Percentiles rank a stretch among this genome's conserved stretches.
phyloP scores from a whole-genome alignment of 2,888 invertebrate genomes.

The Hypena proboscidalis region DNA sequence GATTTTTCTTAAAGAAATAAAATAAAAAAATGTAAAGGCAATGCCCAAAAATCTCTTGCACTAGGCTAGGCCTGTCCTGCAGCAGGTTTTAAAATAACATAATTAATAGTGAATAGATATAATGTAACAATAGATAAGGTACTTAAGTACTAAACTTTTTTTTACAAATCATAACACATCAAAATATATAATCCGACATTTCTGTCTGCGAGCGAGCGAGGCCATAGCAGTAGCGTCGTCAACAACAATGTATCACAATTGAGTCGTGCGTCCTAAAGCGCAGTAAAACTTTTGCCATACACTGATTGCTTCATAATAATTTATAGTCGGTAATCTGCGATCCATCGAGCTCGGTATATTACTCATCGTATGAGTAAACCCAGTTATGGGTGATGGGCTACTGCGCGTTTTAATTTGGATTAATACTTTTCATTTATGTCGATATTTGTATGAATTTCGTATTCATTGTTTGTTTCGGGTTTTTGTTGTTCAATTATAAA shows the following conservation, averaged over 20 bases:
- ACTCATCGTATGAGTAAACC: slow-evolving; percentile 67
- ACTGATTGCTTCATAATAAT: slow-evolving; percentile 83
- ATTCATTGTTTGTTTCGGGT: slow-evolving; percentile 14
- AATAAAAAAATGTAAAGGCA: too few relatives aligned
- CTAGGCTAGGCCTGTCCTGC: too few relatives aligned
- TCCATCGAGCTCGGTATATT: slow-evolving; percentile 73
- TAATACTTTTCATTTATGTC: slow-evolving; percentile 43
- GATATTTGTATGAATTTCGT: slow-evolving; percentile 24
- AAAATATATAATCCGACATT: too few relatives aligned
- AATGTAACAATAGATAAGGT: too few relatives aligned
- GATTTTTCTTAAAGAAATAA: too few relatives aligned
- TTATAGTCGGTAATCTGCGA: slow-evolving; percentile 78
- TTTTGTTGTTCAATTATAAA: background rate
- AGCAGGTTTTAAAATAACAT: too few relatives aligned
- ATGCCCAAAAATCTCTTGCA: too few relatives aligned
- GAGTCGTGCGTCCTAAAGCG: slow-evolving; percentile 48
- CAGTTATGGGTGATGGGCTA: slow-evolving; percentile 57
- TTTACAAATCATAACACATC: too few relatives aligned
- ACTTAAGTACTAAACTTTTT: too few relatives aligned
- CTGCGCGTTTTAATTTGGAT: slow-evolving; percentile 58
- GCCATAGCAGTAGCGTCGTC: too few relatives aligned
- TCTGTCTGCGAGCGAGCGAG: too few relatives aligned
- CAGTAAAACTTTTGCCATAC: slow-evolving; percentile 72
- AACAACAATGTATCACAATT: slow-evolving; percentile 23
- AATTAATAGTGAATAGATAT: too few relatives aligned